Percentiles rank a stretch among this genome's conserved stretches.
phyloP scores from a whole-genome alignment of 2,888 invertebrate species.

The Hemicrepidius hirtus region DNA sequence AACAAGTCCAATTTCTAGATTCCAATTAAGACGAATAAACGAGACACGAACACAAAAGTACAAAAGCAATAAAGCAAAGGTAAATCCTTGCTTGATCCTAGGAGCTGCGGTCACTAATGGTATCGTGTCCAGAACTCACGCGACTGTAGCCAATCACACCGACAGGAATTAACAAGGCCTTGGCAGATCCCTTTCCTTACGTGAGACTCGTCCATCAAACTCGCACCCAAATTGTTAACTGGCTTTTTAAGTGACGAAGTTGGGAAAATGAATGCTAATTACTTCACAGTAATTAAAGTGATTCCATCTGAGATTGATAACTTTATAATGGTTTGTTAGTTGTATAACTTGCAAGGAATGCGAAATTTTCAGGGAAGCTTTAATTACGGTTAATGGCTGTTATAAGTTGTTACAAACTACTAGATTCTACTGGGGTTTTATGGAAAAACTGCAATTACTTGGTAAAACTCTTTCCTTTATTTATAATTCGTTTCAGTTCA shows the following conservation, averaged over 20 bases:
- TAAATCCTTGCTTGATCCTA: conserved; percentile 63
- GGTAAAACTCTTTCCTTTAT: conserved; percentile 34
- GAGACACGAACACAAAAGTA: conserved; percentile 57
- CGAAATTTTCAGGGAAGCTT: conserved; percentile 51
- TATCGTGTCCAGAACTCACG: conserved; percentile 62
- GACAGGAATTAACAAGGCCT: conserved; percentile 59
- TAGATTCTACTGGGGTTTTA: conserved; percentile 43
- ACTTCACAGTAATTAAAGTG: conserved; percentile 53
- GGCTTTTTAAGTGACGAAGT: conserved; percentile 53
- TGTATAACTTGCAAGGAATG: conserved; percentile 50
- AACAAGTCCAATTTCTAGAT: conserved; percentile 45
- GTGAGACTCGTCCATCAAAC: conserved; percentile 49
- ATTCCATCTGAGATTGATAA: conserved; percentile 55
- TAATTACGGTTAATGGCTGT: conserved; percentile 53
- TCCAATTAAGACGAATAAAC: conserved; percentile 57
- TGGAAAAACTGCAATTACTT: conserved; percentile 39
- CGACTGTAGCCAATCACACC: conserved; percentile 58
- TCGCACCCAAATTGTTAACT: conserved; percentile 52
- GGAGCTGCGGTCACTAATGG: conserved; percentile 62
- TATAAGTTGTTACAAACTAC: conserved; percentile 52
- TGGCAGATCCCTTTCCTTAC: conserved; percentile 52
- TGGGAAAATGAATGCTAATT: conserved; percentile 53
- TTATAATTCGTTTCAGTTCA: conserved; percentile 36
- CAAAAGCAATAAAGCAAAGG: conserved; percentile 62
- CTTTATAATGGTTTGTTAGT: conserved; percentile 55